Evolutionary conservation across 1,140 invertebrate species (phyloP), one percentile per base, ranked within the genome.

Genomic region (Acromyrmex charruanus): DNA sequence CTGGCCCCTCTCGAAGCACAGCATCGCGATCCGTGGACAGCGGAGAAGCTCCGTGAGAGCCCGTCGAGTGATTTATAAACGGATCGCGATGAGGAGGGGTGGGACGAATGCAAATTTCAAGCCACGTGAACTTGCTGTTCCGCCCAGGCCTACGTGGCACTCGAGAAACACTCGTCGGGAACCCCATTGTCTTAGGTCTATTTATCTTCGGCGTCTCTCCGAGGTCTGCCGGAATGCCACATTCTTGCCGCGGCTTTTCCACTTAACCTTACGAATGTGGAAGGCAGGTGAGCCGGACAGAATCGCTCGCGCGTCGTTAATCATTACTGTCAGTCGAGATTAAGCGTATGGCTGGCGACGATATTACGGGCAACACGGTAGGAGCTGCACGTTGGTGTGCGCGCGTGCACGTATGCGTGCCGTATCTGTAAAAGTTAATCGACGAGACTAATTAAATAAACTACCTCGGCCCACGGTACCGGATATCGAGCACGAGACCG

Each of bases 61-160:
- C 72, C 86, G 85, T 28, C 53, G 77, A 91, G 91, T 93, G 92
- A 93, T 93, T 93, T 93, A 93, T 93, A 92, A 90, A 90, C 87
- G 92, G 71, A 82, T 91, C 85, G 86, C 59, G 31, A 59, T 2
- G 35, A 21, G 79, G 86, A 4, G 77, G 81, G 91, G 85, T 85
- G 90, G 88, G 90, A 87, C 91, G 90, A 79, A 93, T 93, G 92
- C 92, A 93, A 93, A 93, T 93, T 93, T 93, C 77, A 84, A 88
- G 85, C 75, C 90, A 93, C 89, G 91, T 87, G 91, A 93, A 91
- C 91, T 86, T 21, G 91, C 49, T 81, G 90, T 87, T 89, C 85
- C 86, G 80, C 69, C 74, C 85, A 82, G 31, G n/a, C 58, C 77
- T 58, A 82, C 69, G 85, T 69, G 35, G 79, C 86, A 85, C 86